Percentiles rank a stretch among this genome's conserved stretches.
Evolutionary conservation across 2,797 vertebrate genomes (phyloP).

Genomic region (Clarias platycephalus): DNA sequence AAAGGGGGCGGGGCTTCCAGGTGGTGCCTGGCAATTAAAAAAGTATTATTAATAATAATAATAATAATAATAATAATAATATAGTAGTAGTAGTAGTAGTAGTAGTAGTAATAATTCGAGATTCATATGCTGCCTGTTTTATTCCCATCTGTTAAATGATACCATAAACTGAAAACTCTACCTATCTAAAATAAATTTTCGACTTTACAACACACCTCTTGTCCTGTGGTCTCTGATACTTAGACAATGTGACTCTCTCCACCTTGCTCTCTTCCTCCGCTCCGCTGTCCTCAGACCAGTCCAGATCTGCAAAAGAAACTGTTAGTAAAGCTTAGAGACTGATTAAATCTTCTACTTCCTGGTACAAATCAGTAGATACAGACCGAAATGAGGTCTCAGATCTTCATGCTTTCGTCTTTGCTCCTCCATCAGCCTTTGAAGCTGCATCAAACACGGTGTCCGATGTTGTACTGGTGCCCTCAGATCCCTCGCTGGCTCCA

Average conservation of each 20-base stretch:
- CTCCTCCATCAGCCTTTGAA: constrained; percentile 49
- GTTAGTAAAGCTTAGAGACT: constrained; percentile 13
- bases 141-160: neutral
- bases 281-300: constrained; percentile 97
- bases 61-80: no score
- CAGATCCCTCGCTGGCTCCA: neutral
- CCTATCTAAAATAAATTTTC: constrained; percentile 22
- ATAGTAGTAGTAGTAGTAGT: no score
- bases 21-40: neutral
- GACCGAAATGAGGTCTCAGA: constrained; percentile 52
- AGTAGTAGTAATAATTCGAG: no score
- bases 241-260: constrained; percentile 81
- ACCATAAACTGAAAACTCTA: neutral
- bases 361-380: neutral
- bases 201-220: constrained; percentile 70
- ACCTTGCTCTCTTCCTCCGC: constrained; percentile 82
- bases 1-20: neutral
- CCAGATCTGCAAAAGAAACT: constrained; percentile 78
- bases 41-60: no score
- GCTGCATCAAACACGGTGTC: constrained; percentile 44
- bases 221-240: constrained; percentile 83
- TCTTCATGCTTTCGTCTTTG: constrained; percentile 42
- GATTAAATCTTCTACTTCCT: neutral
- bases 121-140: neutral
- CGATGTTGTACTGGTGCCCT: constrained; percentile 16